Evolutionary conservation across 2,888 invertebrate species (phyloP).

Genomic region (Pyrgus malvae): DNA sequence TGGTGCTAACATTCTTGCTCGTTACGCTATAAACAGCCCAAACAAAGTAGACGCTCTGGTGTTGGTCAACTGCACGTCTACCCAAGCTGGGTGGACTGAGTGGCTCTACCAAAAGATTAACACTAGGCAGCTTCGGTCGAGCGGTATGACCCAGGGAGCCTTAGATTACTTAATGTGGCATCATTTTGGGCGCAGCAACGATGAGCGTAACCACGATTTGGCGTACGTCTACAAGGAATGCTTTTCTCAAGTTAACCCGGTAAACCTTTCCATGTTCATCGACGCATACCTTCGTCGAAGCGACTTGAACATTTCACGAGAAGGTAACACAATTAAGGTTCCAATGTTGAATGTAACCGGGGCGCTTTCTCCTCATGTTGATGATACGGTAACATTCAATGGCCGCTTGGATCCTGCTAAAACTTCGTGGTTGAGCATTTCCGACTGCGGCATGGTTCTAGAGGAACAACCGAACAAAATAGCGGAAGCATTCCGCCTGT

Average conservation of each 20-base stretch:
- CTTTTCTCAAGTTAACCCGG: slow-evolving; percentile 96
- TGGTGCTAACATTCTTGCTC: slow-evolving; percentile 96
- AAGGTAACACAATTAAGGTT: slow-evolving; percentile 86
- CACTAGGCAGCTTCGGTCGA: slow-evolving; percentile 91
- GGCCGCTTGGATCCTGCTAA: slow-evolving; percentile 96
- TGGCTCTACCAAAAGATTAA: slow-evolving; percentile 99
- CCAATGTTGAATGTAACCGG: slow-evolving; percentile 97
- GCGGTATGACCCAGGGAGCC: slow-evolving; percentile 96
- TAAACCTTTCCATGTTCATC: slow-evolving; percentile 96
- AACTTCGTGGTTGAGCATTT: slow-evolving; percentile 99
- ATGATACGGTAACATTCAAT: slow-evolving; percentile 98
- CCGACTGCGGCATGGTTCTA: slow-evolving; percentile 98
- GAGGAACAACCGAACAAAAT: slow-evolving; percentile 99
- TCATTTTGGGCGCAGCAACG: slow-evolving; percentile 95
- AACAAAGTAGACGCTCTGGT: slow-evolving; percentile 95
- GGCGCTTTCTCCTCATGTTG: slow-evolving; percentile 95
- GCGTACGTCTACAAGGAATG: slow-evolving; percentile 96
- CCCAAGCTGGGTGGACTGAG: slow-evolving; percentile 98
- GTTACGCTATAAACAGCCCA: slow-evolving; percentile 93
- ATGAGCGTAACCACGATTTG: slow-evolving; percentile 96
- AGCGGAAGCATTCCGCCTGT: slow-evolving; percentile 97
- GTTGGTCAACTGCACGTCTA: slow-evolving; percentile 96
- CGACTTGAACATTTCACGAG: slow-evolving; percentile 91
- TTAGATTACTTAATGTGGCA: slow-evolving; percentile 99
- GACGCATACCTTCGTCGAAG: slow-evolving; percentile 96